Base-by-base conservation (phyloP, 1,140 invertebrate species). In the Araneus ventricosus region DNA sequence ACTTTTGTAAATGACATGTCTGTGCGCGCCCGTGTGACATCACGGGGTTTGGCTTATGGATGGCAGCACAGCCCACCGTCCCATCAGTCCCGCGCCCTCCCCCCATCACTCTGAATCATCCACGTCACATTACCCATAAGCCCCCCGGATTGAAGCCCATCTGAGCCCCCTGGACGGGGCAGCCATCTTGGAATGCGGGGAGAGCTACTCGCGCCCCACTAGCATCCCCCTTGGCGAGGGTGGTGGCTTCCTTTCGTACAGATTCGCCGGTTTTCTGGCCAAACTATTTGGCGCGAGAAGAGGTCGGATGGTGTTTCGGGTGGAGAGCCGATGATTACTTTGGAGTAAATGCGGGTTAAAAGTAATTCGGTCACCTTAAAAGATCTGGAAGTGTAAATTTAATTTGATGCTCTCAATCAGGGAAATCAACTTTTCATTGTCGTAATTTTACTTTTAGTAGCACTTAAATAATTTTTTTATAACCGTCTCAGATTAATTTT, bases 41-140 rank as follows among this genome's bases (percentile, higher is more conserved):
- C 85, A n/a, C 84, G 84, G 91, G 85, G 84, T 79, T 93, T 93
- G 91, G 91, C 91, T 93, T 92, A 92, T 92, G 82, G 82, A 92
- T 92, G 90, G 90, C 82, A 75, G 67, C 52, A 45, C 85, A 84
- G 75, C 63, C 91, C 91, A 45, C 67, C 57, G 57, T 85, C 85
- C 91, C 91, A 87, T 93, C 91, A 70, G 41, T 45, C 91, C 84
- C 85, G 14, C 80, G 10, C 90, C 80, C 84, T 39, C 82, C 85
- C 85, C 85, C 84, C 91, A 87, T 93, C 91, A 75, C 30, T 93
- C 91, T 93, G 91, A 93, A 93, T 93, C 91, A 93, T 93, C 91
- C 91, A 93, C 91, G 91, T 93, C 84, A 93, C 91, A 93, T 93
- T 93, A 93, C 91, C 91, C 91, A 88, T 93, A 93, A 93, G 91